phyloP scores from a whole-genome alignment of 92 coral and sea anemone genomes.

The Porites divaricata region DNA sequence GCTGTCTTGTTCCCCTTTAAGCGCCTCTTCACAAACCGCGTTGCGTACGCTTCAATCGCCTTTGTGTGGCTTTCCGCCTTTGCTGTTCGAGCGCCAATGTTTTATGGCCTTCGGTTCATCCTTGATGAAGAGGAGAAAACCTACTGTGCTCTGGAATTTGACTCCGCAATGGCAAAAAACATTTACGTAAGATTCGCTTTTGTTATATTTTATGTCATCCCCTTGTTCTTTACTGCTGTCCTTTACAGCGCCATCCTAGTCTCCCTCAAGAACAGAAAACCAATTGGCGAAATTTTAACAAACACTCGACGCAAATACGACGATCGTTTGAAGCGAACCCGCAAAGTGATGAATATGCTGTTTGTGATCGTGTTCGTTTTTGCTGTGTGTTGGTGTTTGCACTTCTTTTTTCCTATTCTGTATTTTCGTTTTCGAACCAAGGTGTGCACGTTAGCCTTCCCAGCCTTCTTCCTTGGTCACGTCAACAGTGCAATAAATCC shows the following conservation, averaged over 20 bases:
- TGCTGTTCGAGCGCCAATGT: constrained; percentile 60
- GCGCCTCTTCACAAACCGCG: constrained; percentile 47
- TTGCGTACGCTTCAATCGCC: constrained; percentile 41
- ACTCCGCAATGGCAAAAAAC: constrained; percentile 22
- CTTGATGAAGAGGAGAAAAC: constrained; percentile 23
- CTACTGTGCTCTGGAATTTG: constrained; percentile 33
- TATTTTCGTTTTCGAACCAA: constrained; percentile 10
- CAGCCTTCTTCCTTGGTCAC: constrained; percentile 54
- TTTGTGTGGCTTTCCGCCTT: constrained; percentile 64
- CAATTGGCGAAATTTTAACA: constrained; percentile 52
- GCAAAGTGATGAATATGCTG: constrained; percentile 64
- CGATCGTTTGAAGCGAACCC: constrained; percentile 62
- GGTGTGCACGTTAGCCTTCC: constrained; percentile 46
- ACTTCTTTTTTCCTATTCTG: constrained; percentile 57
- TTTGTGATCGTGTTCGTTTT: constrained; percentile 55
- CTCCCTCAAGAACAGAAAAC: constrained; percentile 55
- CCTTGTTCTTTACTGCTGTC: constrained; percentile 53
- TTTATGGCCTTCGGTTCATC: constrained; percentile 43
- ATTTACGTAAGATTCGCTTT: constrained; percentile 44
- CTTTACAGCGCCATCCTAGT: constrained; percentile 59
- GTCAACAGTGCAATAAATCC: constrained; percentile 75
- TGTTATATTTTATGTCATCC: constrained; percentile 64
- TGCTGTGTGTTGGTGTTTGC: constrained; percentile 67
- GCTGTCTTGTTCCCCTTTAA: constrained; percentile 69
- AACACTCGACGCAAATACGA: constrained; percentile 24